phyloP scores from a whole-genome alignment of 92 coral and sea anemone species.

The Zoanthus solanderi region DNA sequence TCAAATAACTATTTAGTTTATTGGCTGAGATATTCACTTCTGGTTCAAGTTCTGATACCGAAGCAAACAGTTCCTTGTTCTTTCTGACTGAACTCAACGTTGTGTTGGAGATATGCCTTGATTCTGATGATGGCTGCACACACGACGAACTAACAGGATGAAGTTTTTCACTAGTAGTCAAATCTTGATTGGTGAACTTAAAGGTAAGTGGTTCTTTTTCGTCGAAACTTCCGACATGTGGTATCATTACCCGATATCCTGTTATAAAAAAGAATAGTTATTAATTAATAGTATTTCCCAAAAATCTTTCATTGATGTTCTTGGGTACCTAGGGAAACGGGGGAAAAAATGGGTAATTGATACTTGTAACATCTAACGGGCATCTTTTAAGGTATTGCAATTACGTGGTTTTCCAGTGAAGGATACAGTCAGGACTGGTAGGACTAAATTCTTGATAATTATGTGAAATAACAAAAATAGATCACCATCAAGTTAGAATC shows the following conservation, averaged over 20 bases:
- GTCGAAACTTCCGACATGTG: neutral
- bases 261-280: neutral
- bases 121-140: constrained; percentile 55
- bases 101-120: constrained; percentile 72
- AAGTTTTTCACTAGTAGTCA: neutral
- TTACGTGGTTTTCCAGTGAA: no score
- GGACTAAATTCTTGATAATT: no score
- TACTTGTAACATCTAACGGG: no score
- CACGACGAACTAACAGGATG: constrained; percentile 52
- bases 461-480: no score
- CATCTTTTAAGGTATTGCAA: no score
- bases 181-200: neutral
- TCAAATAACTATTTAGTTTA: neutral
- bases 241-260: neutral
- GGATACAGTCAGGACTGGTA: no score
- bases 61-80: neutral
- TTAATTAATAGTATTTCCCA: no score
- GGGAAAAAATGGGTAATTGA: no score
- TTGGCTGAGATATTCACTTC: neutral
- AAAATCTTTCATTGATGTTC: no score
- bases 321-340: no score
- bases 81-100: constrained; percentile 37
- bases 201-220: neutral
- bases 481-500: no score
- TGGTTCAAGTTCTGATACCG: constrained; percentile 7